Percentiles rank a stretch among this genome's conserved stretches.
Conservation (phyloP, 2,113 vertebrate species). For the Anhinga anhinga region DNA sequence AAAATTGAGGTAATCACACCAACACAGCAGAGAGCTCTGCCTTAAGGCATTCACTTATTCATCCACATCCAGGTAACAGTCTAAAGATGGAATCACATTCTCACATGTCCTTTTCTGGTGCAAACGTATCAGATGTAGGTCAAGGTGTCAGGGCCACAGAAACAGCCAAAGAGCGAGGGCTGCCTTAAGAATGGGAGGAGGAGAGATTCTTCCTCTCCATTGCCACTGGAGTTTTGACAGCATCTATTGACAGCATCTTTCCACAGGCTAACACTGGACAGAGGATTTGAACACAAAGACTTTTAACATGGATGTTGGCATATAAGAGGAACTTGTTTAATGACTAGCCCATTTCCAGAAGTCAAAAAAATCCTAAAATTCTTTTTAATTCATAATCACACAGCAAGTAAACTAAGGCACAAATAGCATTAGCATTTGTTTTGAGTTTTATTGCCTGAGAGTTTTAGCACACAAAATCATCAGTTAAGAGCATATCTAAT, state of each 20-base stretch:
- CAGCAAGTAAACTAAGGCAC: neutral
- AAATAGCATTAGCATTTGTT: neutral
- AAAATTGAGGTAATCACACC: neutral
- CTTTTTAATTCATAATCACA: neutral
- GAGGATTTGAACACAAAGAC: neutral
- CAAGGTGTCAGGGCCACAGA: neutral
- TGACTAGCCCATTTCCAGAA: neutral
- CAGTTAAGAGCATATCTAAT: neutral
- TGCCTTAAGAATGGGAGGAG: neutral
- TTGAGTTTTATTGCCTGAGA: neutral
- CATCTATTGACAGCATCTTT: rapidly evolving
- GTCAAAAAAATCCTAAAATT: neutral
- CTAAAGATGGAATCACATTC: neutral
- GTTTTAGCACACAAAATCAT: neutral
- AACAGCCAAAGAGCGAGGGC: neutral
- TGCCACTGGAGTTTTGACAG: neutral
- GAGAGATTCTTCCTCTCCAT: neutral
- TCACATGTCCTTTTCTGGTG: neutral
- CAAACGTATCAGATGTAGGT: neutral
- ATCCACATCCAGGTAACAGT: neutral
- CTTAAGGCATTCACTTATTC: neutral
- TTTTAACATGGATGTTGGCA: neutral
- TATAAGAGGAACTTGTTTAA: neutral
- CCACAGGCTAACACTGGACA: neutral
- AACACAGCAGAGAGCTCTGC: neutral